Conservation (phyloP, 2,888 invertebrate species). For the Harpalus rufipes region DNA sequence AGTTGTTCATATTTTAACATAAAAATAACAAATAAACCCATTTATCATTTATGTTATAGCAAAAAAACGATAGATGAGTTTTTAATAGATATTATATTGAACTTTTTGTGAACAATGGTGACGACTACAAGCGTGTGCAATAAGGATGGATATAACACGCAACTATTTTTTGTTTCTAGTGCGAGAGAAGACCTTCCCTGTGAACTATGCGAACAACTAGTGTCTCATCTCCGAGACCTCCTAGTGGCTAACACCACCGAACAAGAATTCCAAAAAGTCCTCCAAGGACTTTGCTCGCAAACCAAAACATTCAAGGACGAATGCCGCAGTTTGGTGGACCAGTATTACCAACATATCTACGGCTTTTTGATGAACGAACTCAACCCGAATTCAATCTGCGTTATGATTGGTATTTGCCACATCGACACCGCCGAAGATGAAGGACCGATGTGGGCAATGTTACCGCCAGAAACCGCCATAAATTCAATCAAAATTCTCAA, state of each 20-base stretch:
- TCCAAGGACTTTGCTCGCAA: slow-evolving; percentile 90
- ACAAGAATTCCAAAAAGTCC: slow-evolving; percentile 87
- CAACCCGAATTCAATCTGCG: slow-evolving; percentile 85
- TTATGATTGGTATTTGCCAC: slow-evolving; percentile 85
- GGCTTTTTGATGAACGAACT: slow-evolving; percentile 83
- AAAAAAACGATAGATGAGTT: background rate
- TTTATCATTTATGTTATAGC: no score
- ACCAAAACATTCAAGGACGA: slow-evolving; percentile 85
- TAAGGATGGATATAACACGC: no score
- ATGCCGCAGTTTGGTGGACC: slow-evolving; percentile 87
- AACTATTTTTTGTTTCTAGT: no score
- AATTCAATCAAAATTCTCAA: slow-evolving; percentile 74
- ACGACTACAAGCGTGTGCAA: no score
- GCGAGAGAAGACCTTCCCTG: slow-evolving; percentile 85
- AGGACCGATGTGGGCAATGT: slow-evolving; percentile 81
- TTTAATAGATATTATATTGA: no score
- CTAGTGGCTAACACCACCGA: slow-evolving; percentile 92
- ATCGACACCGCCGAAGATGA: slow-evolving; percentile 73
- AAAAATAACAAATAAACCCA: no score
- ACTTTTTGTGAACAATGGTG: no score
- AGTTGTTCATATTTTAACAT: no score
- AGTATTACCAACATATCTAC: slow-evolving; percentile 89
- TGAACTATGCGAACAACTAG: slow-evolving; percentile 91
- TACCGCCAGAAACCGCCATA: slow-evolving; percentile 79
- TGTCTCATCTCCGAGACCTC: slow-evolving; percentile 88